Conservation (phyloP, 1,140 invertebrate species). For the Antheraea pernyi region DNA sequence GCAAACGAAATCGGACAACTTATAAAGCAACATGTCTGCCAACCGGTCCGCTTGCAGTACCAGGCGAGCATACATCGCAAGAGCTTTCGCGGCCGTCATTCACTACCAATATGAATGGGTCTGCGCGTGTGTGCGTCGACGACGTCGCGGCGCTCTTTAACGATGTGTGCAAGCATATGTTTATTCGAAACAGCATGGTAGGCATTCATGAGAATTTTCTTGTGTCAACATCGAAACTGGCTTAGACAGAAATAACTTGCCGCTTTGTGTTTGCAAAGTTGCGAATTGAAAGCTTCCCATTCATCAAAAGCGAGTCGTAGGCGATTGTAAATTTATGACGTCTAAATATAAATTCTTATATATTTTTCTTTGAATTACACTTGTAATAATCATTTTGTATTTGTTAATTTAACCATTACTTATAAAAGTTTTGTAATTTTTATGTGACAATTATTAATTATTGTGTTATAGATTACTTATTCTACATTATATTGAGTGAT, state of each 20-base stretch:
- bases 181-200: constrained; percentile 62
- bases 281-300: constrained; percentile 21
- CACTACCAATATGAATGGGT: constrained; percentile 62
- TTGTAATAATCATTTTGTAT: background rate
- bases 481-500: too few relatives aligned
- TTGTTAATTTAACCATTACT: background rate
- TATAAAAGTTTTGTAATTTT: background rate
- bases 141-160: constrained; percentile 14
- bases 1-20: background rate
- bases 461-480: too few relatives aligned
- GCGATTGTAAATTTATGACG: background rate
- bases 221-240: constrained; percentile 69
- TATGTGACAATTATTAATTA: background rate
- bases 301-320: constrained; percentile 17
- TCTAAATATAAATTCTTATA: background rate
- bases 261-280: constrained; percentile 66
- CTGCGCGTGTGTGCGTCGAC: constrained; percentile 45
- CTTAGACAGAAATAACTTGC: constrained; percentile 65
- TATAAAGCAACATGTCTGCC: constrained; percentile 67
- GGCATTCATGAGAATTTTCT: constrained; percentile 75
- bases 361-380: background rate
- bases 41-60: constrained; percentile 59
- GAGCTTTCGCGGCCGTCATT: constrained; percentile 66
- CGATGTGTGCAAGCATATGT: constrained; percentile 58
- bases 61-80: constrained; percentile 53